Conservation (phyloP, 2,888 invertebrate species). For the Serripes groenlandicus region DNA sequence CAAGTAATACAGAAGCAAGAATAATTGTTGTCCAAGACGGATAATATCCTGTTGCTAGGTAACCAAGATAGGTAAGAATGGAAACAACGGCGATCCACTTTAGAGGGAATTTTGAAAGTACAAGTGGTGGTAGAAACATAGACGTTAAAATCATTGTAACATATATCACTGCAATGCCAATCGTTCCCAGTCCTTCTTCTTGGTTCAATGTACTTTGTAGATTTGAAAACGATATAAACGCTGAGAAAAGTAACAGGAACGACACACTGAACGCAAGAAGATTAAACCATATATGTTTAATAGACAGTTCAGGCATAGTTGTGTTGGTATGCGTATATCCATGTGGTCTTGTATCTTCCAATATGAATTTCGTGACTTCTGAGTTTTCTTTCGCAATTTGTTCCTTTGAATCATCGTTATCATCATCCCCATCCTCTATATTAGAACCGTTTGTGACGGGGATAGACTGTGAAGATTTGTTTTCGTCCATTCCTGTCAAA, state of each 20-base stretch:
- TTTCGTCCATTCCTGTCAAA: no score
- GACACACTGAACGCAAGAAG: neutral
- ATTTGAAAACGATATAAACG: constrained; percentile 3
- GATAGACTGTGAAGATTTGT: no score
- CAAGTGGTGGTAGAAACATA: neutral
- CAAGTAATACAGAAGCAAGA: neutral
- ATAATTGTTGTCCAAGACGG: neutral
- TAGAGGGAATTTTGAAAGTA: neutral
- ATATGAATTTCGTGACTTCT: no score
- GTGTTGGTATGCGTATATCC: neutral
- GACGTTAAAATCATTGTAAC: neutral
- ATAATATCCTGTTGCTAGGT: constrained; percentile 8
- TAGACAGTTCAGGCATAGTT: neutral
- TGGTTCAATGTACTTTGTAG: neutral
- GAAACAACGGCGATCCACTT: constrained; percentile 2
- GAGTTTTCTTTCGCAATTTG: no score
- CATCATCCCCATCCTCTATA: no score
- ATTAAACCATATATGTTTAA: constrained; percentile 3
- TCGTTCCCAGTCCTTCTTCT: neutral
- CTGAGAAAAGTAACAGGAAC: constrained; percentile 6
- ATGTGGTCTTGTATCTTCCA: no score
- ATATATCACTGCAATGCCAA: neutral
- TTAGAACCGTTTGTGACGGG: no score
- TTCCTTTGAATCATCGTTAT: no score
- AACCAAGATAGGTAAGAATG: neutral